Percentiles rank a stretch among this genome's conserved stretches.
These are phyloP conservation scores for Cairina moschata DNA, from an alignment of 2,113 vertebrate genomes.

Conservation along the genomic window DNA sequence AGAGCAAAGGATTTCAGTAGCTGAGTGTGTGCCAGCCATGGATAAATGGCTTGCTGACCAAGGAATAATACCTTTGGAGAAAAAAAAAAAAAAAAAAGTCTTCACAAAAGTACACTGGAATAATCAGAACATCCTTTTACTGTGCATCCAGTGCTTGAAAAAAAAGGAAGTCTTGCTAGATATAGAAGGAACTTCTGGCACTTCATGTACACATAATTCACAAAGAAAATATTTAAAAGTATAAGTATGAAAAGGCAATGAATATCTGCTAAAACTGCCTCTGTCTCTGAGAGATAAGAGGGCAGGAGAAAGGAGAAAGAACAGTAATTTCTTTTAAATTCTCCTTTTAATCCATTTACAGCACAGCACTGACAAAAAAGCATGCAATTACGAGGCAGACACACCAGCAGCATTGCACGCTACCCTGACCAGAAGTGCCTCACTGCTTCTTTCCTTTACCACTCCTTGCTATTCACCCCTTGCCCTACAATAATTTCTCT, in stretches of 20 bases:
- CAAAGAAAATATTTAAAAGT: conserved; percentile 22
- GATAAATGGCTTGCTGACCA: background rate
- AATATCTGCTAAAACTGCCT: conserved; percentile 18
- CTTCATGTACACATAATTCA: background rate
- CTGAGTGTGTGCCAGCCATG: background rate
- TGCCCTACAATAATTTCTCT: background rate
- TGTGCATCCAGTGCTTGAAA: background rate
- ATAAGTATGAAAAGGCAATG: conserved; percentile 16
- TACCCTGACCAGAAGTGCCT: background rate
- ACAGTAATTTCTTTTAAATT: conserved; percentile 32
- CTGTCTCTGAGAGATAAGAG: conserved; percentile 34
- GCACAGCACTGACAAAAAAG: background rate
- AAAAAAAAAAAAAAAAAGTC: background rate
- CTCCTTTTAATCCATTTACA: background rate
- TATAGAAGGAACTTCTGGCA: background rate
- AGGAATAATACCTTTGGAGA: background rate
- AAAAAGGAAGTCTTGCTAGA: background rate
- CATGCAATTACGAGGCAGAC: background rate
- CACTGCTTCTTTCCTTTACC: background rate
- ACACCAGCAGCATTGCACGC: background rate
- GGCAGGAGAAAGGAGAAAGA: conserved; percentile 14
- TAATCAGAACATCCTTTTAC: conserved; percentile 12
- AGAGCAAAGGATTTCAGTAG: conserved; percentile 12
- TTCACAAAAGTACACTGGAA: background rate
- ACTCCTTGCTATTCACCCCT: background rate